Evolutionary conservation across 2,888 invertebrate genomes (phyloP).

Genomic region (Phortica okadai): DNA sequence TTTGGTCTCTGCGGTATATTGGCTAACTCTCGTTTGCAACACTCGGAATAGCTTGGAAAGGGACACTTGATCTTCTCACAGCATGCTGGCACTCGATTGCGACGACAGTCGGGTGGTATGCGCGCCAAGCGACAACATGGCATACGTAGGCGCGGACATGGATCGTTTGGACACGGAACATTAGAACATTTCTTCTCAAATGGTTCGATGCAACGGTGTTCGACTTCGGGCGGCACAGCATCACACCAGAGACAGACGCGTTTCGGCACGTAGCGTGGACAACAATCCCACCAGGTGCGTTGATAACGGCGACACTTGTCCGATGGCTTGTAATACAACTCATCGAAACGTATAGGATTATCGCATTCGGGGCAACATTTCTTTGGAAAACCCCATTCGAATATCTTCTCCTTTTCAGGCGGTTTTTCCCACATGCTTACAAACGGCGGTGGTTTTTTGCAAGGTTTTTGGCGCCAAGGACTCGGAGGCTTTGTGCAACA

Average conservation of each 20-base stretch:
- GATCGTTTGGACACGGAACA: neutral
- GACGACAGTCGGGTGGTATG: constrained; percentile 43
- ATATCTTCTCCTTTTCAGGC: neutral
- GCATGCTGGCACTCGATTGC: rapidly evolving
- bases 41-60: constrained; percentile 61
- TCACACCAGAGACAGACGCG: constrained; percentile 46
- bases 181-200: neutral
- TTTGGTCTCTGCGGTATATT: constrained; percentile 29
- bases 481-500: neutral
- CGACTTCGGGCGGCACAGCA: constrained; percentile 44
- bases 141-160: constrained; percentile 45
- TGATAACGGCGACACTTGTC: constrained; percentile 48
- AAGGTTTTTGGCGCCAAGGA: no score
- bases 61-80: constrained; percentile 53
- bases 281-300: constrained; percentile 61
- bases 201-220: constrained; percentile 11
- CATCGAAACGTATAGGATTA: constrained; percentile 50
- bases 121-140: constrained; percentile 54
- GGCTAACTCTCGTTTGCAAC: constrained; percentile 39
- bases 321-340: constrained; percentile 54
- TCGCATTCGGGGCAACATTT: constrained; percentile 49
- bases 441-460: neutral
- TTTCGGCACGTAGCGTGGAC: constrained; percentile 47
- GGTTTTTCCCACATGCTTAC: constrained; percentile 9
- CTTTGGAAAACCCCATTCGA: constrained; percentile 34